These are phyloP conservation scores for Masnerella sp. DNA, from an alignment of 2,888 invertebrate species.

Conservation along the genomic window DNA sequence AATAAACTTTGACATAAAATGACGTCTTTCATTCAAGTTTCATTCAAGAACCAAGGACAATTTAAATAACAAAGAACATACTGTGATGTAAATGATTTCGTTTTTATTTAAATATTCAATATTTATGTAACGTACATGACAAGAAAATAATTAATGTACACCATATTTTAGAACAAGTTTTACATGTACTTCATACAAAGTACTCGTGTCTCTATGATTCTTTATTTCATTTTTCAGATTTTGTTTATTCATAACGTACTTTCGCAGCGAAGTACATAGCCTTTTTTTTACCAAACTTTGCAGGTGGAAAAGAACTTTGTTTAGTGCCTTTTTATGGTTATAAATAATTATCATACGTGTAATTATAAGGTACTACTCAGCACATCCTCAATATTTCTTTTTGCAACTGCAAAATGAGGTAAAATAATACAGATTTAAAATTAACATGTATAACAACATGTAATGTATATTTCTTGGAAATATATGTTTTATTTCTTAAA, in stretches of 20 bases:
- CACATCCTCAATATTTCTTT: background rate
- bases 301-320: slow-evolving; percentile 5
- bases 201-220: background rate
- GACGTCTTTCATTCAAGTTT: too few relatives aligned
- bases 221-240: slow-evolving; percentile 5
- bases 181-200: slow-evolving; percentile 25
- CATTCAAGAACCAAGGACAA: too few relatives aligned
- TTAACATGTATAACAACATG: slow-evolving; percentile 18
- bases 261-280: slow-evolving; percentile 6
- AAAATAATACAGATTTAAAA: slow-evolving; percentile 6
- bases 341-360: slow-evolving; percentile 1
- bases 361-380: slow-evolving; percentile 1
- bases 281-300: slow-evolving; percentile 15
- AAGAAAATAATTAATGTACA: slow-evolving; percentile 69
- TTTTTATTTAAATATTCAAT: slow-evolving; percentile 62
- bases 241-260: slow-evolving; percentile 5
- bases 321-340: background rate
- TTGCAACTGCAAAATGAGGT: background rate
- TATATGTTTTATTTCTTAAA: slow-evolving; percentile 7
- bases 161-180: slow-evolving; percentile 66
- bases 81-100: slow-evolving; percentile 13
- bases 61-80: too few relatives aligned
- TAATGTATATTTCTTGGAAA: slow-evolving; percentile 8
- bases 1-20: too few relatives aligned
- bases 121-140: slow-evolving; percentile 66